A percentile compares a stretch with the other conserved stretches of the same genome.
Conservation (phyloP, 2,888 invertebrate species). For the Phymatocera aterrima region DNA sequence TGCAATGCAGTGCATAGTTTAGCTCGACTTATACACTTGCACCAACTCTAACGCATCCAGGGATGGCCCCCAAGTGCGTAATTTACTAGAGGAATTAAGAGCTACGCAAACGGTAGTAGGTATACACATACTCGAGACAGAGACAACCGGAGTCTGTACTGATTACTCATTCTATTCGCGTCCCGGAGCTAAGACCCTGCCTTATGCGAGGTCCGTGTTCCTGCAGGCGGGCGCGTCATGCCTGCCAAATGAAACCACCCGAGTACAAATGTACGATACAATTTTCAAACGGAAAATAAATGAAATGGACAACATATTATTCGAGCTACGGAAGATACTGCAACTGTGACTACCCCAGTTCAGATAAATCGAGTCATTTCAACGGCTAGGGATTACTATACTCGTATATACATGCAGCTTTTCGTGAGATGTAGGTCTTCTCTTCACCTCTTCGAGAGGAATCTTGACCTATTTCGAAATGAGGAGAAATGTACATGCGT, state of each 20-base stretch:
- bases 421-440: too few species aligned
- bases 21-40: too few species aligned
- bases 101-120: constrained; percentile 38
- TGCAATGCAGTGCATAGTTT: background rate
- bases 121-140: constrained; percentile 29
- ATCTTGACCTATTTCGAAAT: too few species aligned
- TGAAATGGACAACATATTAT: background rate
- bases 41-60: background rate
- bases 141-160: constrained; percentile 39
- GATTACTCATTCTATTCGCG: constrained; percentile 47
- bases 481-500: too few species aligned
- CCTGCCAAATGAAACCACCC: constrained; percentile 38
- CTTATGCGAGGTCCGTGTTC: constrained; percentile 39
- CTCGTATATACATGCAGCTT: too few species aligned
- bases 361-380: background rate
- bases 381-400: too few species aligned
- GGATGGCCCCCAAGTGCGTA: constrained; percentile 25
- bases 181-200: constrained; percentile 39
- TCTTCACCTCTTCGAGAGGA: too few species aligned
- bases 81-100: constrained; percentile 46
- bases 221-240: constrained; percentile 27
- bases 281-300: background rate
- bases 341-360: background rate
- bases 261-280: background rate
- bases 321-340: too few species aligned